A percentile compares a stretch with the other conserved stretches of the same genome.
phyloP scores from a whole-genome alignment of 2,113 vertebrate genomes.

The Trogon surrucura region DNA sequence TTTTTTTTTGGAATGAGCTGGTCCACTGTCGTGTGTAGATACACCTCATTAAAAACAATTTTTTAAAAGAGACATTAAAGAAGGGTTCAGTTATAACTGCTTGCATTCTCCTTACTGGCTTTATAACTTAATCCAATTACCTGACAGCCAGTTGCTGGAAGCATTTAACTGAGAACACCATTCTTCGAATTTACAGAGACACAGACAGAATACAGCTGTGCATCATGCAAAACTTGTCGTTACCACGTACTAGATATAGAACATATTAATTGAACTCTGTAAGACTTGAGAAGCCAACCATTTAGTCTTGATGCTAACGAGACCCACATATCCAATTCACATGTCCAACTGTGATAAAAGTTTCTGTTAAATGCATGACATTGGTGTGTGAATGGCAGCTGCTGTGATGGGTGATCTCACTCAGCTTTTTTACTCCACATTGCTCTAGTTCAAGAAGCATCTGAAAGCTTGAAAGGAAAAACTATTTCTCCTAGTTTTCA shows the following conservation, averaged over 20 bases:
- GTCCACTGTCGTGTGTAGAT: background rate
- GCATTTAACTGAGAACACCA: background rate
- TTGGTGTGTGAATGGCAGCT: too few relatives aligned
- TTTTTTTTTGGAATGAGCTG: background rate
- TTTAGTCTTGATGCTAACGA: background rate
- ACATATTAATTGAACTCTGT: too few relatives aligned
- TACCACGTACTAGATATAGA: background rate
- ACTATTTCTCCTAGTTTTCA: background rate
- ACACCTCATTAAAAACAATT: background rate
- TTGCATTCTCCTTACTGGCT: background rate
- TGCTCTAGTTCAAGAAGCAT: background rate
- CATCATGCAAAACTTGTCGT: background rate
- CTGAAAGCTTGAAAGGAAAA: background rate
- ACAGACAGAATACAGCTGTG: background rate
- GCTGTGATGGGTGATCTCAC: too few relatives aligned
- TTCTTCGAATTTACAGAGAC: background rate
- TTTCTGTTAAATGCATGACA: too few relatives aligned
- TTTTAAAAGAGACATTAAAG: background rate
- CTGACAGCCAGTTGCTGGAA: background rate
- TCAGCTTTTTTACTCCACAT: background rate
- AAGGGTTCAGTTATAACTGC: background rate
- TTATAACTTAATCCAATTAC: background rate
- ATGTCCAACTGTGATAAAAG: background rate
- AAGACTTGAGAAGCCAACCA: background rate
- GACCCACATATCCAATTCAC: background rate